These are phyloP conservation scores for Apogon hyalosoma DNA, from an alignment of 2,797 vertebrate genomes.

Conservation along the genomic window DNA sequence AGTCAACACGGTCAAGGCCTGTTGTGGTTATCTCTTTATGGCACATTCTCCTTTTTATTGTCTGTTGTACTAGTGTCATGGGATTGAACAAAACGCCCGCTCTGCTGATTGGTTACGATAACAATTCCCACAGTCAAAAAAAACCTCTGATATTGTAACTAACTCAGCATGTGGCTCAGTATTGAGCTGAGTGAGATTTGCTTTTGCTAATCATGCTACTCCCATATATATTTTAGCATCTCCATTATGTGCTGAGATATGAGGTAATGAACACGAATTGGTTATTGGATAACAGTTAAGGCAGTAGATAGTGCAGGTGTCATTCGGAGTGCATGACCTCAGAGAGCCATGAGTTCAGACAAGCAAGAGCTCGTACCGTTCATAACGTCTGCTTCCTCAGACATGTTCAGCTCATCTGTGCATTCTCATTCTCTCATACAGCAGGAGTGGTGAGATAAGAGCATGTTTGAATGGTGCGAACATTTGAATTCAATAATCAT, in stretches of 20 bases:
- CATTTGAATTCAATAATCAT: not conserved
- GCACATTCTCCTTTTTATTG: conserved; percentile 64
- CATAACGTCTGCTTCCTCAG: not conserved
- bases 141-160: conserved; percentile 29
- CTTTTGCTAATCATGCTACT: conserved; percentile 57
- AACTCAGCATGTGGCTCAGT: conserved; percentile 37
- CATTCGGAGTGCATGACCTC: conserved; percentile 56
- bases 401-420: conserved; percentile 8
- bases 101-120: conserved; percentile 60
- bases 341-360: conserved; percentile 13
- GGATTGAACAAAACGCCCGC: conserved; percentile 44
- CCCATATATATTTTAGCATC: conserved; percentile 54
- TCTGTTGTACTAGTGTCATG: conserved; percentile 43
- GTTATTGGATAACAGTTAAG: conserved; percentile 63
- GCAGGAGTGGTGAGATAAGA: not conserved
- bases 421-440: conserved; percentile 2
- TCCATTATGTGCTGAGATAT: conserved; percentile 37
- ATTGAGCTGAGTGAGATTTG: conserved; percentile 44
- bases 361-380: conserved; percentile 3
- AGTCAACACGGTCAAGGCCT: conserved; percentile 57
- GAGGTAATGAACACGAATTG: conserved; percentile 51
- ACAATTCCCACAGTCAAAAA: conserved; percentile 45
- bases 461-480: not conserved
- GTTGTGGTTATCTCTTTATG: conserved; percentile 58
- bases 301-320: conserved; percentile 41